These are phyloP conservation scores for Melipona beecheii DNA, from an alignment of 2,888 invertebrate species.

Conservation along the genomic window DNA sequence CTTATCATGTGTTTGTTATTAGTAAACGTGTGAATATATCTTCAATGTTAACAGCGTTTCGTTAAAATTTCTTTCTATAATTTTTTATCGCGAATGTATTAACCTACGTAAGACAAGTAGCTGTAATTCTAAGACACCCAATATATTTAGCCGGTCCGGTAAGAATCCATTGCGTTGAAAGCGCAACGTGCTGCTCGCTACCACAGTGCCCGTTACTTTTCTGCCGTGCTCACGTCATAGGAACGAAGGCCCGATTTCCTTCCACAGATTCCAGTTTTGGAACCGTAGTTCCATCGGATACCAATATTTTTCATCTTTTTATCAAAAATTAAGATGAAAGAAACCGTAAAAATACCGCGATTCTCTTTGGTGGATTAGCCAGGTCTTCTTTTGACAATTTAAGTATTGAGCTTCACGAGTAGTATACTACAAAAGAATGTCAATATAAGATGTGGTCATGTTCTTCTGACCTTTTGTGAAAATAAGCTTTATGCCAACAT, in stretches of 20 bases:
- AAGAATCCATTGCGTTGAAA: constrained; percentile 55
- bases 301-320: neutral
- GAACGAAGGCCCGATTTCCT: constrained; percentile 19
- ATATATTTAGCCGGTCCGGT: constrained; percentile 32
- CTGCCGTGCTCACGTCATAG: constrained; percentile 45
- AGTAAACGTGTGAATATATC: too few relatives aligned
- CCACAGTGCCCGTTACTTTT: constrained; percentile 68
- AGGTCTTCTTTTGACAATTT: neutral
- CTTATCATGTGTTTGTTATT: too few relatives aligned
- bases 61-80: neutral
- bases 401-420: neutral
- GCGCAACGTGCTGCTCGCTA: constrained; percentile 60
- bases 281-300: constrained; percentile 3
- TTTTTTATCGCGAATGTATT: neutral
- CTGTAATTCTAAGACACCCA: constrained; percentile 34
- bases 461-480: neutral
- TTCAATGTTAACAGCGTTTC: too few relatives aligned
- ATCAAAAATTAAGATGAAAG: neutral
- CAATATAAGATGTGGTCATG: neutral
- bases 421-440: neutral
- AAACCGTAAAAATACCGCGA: neutral
- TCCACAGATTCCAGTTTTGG: constrained; percentile 24
- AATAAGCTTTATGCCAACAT: constrained; percentile 3
- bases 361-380: neutral
- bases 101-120: neutral